Base-by-base conservation (phyloP, 2,888 invertebrate species). In the Tachina fera region DNA sequence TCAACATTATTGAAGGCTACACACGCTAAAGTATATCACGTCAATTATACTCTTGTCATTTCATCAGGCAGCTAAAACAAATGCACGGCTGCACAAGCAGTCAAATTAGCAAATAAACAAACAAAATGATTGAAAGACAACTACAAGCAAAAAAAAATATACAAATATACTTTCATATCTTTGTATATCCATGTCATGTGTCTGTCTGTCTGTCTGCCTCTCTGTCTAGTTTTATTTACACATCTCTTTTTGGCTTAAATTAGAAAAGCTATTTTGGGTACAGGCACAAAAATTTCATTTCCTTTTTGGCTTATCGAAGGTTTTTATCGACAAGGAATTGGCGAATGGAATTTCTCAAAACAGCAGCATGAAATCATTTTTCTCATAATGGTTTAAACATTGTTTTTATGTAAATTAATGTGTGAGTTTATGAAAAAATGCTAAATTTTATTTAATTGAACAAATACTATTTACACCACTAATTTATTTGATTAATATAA, bases 41-140 rank as follows among this genome's bases (percentile, higher is more conserved):
- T 56, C 43, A 61, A 70, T 51, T 51, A 31, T n/a, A 51, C 60
- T 70, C 39, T 43, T 80, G 65, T 58, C 72, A 80, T 61, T 76
- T 53, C 13, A 1, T 47, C 22, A 68, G 41, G 11, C 19, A 41
- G 2, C 51, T 43, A 39, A 16, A 70, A 22, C 22, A 49, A n/a
- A 43, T 60, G 43, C 60, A 70, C 43, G 14, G 70, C 31, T 43
- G 13, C 31, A 61, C 49, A 13, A 14, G 9, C 2, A 60, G 9
- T 6, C 9, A 14, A 61, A 53, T 14, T 31, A 14, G 39, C 14
- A 63, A 43, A 68, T 19, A 16, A 49, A 61, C 49, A 49, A 16
- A 68, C n/a, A 49, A 14, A 45, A 4, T 65, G 9, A 65, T 31
- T 31, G 31, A 31, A 31, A 31, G 31, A 31, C 39, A 47, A 9